A percentile compares a stretch with the other conserved stretches of the same genome.
These are phyloP conservation scores for Eretmochelys imbricata DNA, from an alignment of 2,113 vertebrate genomes.

Conservation along the genomic window DNA sequence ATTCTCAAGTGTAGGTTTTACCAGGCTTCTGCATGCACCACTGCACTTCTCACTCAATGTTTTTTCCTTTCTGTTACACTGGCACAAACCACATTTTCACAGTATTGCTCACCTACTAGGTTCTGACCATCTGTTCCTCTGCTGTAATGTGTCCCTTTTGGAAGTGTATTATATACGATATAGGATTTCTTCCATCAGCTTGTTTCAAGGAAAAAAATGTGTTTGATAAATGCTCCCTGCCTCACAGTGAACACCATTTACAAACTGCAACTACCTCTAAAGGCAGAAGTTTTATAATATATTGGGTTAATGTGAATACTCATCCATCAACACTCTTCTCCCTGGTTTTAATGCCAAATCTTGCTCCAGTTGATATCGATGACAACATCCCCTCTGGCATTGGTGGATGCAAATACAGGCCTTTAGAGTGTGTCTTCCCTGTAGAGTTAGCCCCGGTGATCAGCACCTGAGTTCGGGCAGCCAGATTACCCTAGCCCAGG, in stretches of 20 bases:
- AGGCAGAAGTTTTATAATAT: conserved; percentile 8
- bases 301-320: not conserved
- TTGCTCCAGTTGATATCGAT: not conserved
- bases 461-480: not conserved
- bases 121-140: conserved; percentile 24
- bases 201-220: not conserved
- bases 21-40: not conserved
- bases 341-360: rapidly evolving
- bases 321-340: not conserved
- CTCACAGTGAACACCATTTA: conserved; percentile 30
- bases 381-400: not conserved
- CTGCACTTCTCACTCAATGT: not conserved
- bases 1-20: not conserved
- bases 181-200: not conserved
- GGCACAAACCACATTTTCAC: rapidly evolving
- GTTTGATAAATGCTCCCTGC: conserved; percentile 28
- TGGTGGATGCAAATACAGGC: too few species aligned
- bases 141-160: not conserved
- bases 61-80: rapidly evolving
- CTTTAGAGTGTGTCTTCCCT: not conserved
- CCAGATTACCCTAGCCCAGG: not conserved
- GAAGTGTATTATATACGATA: not conserved
- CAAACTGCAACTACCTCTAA: conserved; percentile 22
- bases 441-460: not conserved
- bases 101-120: not conserved